Evolutionary conservation across 2,113 vertebrate species (phyloP).

Genomic region (Salvelinus namaycush): DNA sequence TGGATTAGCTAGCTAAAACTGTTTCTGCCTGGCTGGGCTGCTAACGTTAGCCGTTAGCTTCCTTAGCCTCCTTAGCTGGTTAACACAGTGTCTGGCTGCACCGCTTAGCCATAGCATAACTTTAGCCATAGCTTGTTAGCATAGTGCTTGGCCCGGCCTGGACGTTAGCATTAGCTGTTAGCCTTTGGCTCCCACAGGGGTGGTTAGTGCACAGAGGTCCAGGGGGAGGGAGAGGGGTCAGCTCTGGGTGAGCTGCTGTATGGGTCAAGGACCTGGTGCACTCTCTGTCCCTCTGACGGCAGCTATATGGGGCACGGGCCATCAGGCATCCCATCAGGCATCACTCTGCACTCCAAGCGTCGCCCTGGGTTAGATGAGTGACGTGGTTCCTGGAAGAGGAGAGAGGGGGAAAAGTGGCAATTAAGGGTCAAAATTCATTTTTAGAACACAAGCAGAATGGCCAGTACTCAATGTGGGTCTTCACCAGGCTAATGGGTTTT

Average conservation of each 20-base stretch:
- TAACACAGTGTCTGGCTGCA: slow-evolving; percentile 51
- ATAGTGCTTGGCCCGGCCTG: slow-evolving; percentile 25
- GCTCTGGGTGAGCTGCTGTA: slow-evolving; percentile 38
- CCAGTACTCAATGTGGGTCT: not conserved
- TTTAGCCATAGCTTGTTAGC: slow-evolving; percentile 37
- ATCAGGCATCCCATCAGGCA: slow-evolving; percentile 16
- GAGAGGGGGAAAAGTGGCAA: not conserved
- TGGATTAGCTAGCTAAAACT: slow-evolving; percentile 26
- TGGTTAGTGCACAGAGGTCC: slow-evolving; percentile 14
- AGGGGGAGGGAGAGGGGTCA: slow-evolving; percentile 41
- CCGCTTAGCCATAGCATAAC: slow-evolving; percentile 19
- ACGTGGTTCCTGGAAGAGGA: slow-evolving; percentile 64
- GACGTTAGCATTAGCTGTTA: slow-evolving; percentile 43
- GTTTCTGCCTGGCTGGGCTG: slow-evolving; percentile 36
- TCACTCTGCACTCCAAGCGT: slow-evolving; percentile 37
- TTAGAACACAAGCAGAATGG: too few relatives aligned
- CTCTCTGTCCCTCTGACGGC: slow-evolving; percentile 14
- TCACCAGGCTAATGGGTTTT: not conserved
- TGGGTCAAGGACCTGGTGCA: slow-evolving; percentile 18
- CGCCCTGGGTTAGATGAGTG: slow-evolving; percentile 59
- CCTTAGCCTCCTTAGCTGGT: slow-evolving; percentile 48
- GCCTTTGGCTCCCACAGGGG: slow-evolving; percentile 59
- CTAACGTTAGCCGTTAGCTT: slow-evolving; percentile 32
- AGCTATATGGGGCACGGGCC: slow-evolving; percentile 34
- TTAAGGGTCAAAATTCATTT: not conserved